phyloP scores from a whole-genome alignment of 2,113 vertebrate genomes.

The Forbesichthys agassizii region DNA sequence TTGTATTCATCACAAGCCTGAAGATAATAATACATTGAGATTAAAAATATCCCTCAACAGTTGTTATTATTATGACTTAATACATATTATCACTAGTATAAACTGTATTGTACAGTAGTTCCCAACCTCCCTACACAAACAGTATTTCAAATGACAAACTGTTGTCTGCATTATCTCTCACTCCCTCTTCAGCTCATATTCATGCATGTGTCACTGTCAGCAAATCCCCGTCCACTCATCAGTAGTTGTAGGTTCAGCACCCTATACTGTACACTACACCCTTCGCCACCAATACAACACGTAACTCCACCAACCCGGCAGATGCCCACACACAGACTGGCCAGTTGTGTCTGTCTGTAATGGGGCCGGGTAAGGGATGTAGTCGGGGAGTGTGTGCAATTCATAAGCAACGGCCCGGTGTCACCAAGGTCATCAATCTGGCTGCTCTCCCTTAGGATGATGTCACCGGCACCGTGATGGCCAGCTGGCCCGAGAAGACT shows the following conservation, averaged over 20 bases:
- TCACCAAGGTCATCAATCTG: slow-evolving; percentile 47
- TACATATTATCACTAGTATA: slow-evolving; percentile 14
- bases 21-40: slow-evolving; percentile 19
- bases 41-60: slow-evolving; percentile 12
- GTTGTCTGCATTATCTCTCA: slow-evolving; percentile 22
- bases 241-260: no score
- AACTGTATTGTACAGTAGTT: slow-evolving; percentile 8
- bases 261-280: no score
- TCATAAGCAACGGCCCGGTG: slow-evolving; percentile 35
- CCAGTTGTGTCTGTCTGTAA: no score
- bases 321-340: no score
- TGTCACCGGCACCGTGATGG: slow-evolving; percentile 59
- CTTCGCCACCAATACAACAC: no score
- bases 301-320: no score
- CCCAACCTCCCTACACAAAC: slow-evolving; percentile 15
- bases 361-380: no score
- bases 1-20: background rate
- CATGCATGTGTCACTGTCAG: no score
- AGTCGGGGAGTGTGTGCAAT: slow-evolving; percentile 8
- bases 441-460: slow-evolving; percentile 51
- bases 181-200: slow-evolving; percentile 40
- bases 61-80: slow-evolving; percentile 40
- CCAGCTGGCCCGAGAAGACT: slow-evolving; percentile 48
- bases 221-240: no score
- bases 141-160: no score